Conservation (phyloP, 2,797 vertebrate genomes). For the Oryzias sinensis region DNA sequence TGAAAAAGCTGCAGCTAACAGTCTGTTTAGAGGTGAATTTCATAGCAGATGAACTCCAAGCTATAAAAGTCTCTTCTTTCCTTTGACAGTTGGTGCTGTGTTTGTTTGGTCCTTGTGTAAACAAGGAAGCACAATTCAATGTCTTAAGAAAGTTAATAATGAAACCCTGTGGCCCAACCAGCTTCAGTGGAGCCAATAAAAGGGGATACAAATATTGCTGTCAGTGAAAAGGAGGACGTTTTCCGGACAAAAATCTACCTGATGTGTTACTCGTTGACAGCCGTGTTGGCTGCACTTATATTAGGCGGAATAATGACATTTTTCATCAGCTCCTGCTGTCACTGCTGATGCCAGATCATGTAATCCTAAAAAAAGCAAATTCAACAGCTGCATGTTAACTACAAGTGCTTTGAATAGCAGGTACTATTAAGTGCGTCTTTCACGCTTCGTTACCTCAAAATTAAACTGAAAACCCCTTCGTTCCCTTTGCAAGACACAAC, state of each 20-base stretch:
- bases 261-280: constrained; percentile 53
- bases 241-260: constrained; percentile 48
- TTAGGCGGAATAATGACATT: constrained; percentile 59
- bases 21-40: constrained; percentile 24
- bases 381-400: not conserved
- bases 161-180: constrained; percentile 16
- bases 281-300: constrained; percentile 41
- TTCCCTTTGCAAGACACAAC: not conserved
- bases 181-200: constrained; percentile 9
- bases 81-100: constrained; percentile 1
- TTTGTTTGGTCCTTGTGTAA: constrained; percentile 24
- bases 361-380: constrained; percentile 33
- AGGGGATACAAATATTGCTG: constrained; percentile 21
- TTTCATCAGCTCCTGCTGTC: constrained; percentile 53
- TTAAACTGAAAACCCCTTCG: constrained; percentile 5
- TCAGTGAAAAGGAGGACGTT: constrained; percentile 26
- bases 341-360: constrained; percentile 38
- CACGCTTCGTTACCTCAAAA: constrained; percentile 5
- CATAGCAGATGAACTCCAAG: not conserved
- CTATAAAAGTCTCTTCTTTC: not conserved
- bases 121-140: constrained; percentile 2
- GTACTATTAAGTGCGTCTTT: not conserved
- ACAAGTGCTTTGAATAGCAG: constrained; percentile 6
- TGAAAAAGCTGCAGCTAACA: constrained; percentile 15
- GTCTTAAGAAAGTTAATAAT: constrained; percentile 27